Percentiles rank a stretch among this genome's conserved stretches.
These are phyloP conservation scores for Halictus rubicundus DNA, from an alignment of 1,140 invertebrate species.

Conservation along the genomic window DNA sequence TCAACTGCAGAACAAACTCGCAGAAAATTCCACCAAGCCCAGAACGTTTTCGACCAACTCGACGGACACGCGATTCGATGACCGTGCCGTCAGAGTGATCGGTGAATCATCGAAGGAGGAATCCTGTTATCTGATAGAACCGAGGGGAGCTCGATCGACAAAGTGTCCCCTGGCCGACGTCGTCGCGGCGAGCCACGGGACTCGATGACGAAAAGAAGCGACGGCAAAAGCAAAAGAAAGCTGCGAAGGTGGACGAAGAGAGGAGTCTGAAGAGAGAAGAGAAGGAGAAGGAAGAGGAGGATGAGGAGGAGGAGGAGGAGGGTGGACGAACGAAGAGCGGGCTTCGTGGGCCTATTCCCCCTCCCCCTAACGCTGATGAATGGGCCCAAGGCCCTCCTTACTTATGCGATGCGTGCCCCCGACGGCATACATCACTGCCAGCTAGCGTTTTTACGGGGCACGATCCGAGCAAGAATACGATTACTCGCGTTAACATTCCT, in stretches of 20 bases:
- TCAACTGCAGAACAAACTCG: too few species aligned
- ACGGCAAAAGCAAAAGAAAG: too few species aligned
- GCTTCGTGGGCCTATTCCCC: constrained; percentile 44
- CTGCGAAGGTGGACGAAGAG: neutral
- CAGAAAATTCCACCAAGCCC: too few species aligned
- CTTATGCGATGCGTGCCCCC: constrained; percentile 71
- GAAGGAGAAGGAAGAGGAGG: neutral
- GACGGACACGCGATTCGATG: neutral
- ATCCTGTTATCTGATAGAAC: constrained; percentile 2
- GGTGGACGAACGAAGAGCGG: neutral
- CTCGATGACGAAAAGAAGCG: neutral
- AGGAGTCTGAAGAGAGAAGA: too few species aligned
- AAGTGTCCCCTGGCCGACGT: constrained; percentile 2
- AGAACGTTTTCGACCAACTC: too few species aligned
- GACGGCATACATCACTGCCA: constrained; percentile 75
- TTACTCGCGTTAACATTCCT: constrained; percentile 74
- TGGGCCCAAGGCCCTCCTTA: constrained; percentile 72
- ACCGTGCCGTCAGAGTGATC: neutral
- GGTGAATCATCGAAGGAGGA: neutral
- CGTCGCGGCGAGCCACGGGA: neutral
- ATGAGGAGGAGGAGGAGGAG: neutral
- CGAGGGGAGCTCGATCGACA: neutral
- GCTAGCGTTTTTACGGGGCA: constrained; percentile 69
- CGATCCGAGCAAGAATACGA: constrained; percentile 70
- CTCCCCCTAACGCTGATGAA: constrained; percentile 62